A percentile compares a stretch with the other conserved stretches of the same genome.
phyloP scores from a whole-genome alignment of 2,113 vertebrate species.

The Cheirogaleus medius region DNA sequence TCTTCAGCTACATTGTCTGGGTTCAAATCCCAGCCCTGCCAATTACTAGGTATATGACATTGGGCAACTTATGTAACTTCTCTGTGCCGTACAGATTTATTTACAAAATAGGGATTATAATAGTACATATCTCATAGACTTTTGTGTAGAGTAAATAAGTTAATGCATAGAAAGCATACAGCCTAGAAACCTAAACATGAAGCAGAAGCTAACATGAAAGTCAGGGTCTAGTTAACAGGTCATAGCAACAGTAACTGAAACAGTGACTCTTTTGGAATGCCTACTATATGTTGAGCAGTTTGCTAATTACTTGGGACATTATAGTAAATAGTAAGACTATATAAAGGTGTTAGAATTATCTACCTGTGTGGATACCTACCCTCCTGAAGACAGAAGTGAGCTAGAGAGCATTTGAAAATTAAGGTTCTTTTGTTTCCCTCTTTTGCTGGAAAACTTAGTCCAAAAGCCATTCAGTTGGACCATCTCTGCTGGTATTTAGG shows the following conservation, averaged over 20 bases:
- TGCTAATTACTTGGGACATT: background rate
- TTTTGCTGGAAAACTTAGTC: background rate
- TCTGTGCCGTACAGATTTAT: background rate
- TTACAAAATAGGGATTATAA: background rate
- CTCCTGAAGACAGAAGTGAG: background rate
- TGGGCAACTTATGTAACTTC: background rate
- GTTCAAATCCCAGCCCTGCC: background rate
- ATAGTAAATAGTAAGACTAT: background rate
- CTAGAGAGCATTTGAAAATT: background rate
- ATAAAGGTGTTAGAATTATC: background rate
- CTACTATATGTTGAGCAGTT: background rate
- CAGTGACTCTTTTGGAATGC: background rate
- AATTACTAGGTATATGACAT: background rate
- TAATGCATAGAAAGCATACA: background rate
- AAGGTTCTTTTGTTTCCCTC: background rate
- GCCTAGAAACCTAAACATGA: background rate
- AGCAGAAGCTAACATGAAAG: background rate
- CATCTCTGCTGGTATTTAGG: background rate
- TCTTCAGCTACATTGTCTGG: background rate
- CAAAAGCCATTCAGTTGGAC: background rate
- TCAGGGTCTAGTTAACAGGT: background rate
- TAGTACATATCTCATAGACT: background rate
- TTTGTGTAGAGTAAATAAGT: background rate
- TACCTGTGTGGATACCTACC: background rate
- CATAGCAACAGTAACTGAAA: background rate